phyloP scores from a whole-genome alignment of 2,888 invertebrate genomes.

The Anarsia innoxiella region DNA sequence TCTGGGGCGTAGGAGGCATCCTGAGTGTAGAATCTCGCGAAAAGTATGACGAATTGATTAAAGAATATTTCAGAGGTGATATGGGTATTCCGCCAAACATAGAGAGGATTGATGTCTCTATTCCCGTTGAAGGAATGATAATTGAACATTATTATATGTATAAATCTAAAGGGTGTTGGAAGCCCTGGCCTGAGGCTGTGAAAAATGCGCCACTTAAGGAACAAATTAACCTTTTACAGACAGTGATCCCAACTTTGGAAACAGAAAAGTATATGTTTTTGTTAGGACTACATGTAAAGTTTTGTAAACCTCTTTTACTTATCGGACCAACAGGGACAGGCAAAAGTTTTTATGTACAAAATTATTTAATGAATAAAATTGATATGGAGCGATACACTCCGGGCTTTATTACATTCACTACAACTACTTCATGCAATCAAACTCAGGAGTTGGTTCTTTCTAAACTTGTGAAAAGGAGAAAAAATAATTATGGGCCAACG shows the following conservation, averaged over 20 bases:
- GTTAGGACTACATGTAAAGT: conserved; percentile 83
- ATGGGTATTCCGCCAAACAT: conserved; percentile 58
- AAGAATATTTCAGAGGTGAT: conserved; percentile 66
- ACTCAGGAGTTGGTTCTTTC: conserved; percentile 86
- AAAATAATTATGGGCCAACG: conserved; percentile 85
- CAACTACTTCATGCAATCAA: conserved; percentile 87
- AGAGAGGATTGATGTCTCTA: conserved; percentile 81
- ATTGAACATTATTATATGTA: conserved; percentile 89
- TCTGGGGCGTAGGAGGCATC: conserved; percentile 92
- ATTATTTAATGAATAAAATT: conserved; percentile 80
- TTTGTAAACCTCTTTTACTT: conserved; percentile 79
- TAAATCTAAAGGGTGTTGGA: conserved; percentile 91
- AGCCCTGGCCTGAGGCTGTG: conserved; percentile 87
- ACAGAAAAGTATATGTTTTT: conserved; percentile 86
- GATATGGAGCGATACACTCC: conserved; percentile 82
- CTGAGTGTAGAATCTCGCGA: conserved; percentile 82
- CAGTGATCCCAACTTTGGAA: conserved; percentile 90
- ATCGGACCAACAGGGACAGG: conserved; percentile 92
- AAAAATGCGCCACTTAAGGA: conserved; percentile 71
- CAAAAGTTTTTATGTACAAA: conserved; percentile 87
- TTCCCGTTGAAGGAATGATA: conserved; percentile 85
- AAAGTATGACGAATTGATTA: conserved; percentile 78
- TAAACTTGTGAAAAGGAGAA: conserved; percentile 80
- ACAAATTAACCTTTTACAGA: conserved; percentile 79
- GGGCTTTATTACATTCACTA: conserved; percentile 88